These are phyloP conservation scores for Ailurus styani DNA, from an alignment of 2,113 vertebrate genomes.

Conservation along the genomic window DNA sequence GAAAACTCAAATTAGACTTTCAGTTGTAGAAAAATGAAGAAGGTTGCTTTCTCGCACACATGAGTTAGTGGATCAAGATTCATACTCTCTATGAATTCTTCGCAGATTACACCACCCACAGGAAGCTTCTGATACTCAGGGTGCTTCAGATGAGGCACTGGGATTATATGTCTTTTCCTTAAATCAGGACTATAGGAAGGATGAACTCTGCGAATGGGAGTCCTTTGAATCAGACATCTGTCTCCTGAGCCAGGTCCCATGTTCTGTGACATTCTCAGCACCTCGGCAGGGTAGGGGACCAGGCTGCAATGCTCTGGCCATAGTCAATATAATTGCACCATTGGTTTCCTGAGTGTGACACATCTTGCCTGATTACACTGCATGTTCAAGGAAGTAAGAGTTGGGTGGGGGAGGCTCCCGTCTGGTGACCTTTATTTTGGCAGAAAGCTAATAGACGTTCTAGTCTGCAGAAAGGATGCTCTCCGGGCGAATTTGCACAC, in stretches of 20 bases:
- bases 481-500: conserved; percentile 61
- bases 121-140: neutral
- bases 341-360: conserved; percentile 68
- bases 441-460: conserved; percentile 72
- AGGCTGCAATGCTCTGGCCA: neutral
- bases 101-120: too few species aligned
- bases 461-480: conserved; percentile 61
- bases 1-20: neutral
- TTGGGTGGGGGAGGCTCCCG: conserved; percentile 53
- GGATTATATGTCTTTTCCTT: neutral
- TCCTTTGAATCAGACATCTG: neutral
- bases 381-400: conserved; percentile 66
- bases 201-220: neutral
- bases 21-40: neutral
- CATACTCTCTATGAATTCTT: neutral
- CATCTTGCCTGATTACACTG: conserved; percentile 67
- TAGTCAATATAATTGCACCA: conserved; percentile 32
- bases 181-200: neutral
- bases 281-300: neutral
- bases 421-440: conserved; percentile 80
- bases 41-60: neutral
- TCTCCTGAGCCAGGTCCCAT: neutral
- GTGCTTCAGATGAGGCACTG: neutral
- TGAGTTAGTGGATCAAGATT: neutral
- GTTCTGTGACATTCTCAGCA: neutral